These are phyloP conservation scores for Neocrepidodera transversa DNA, from an alignment of 2,888 invertebrate species.

Conservation along the genomic window DNA sequence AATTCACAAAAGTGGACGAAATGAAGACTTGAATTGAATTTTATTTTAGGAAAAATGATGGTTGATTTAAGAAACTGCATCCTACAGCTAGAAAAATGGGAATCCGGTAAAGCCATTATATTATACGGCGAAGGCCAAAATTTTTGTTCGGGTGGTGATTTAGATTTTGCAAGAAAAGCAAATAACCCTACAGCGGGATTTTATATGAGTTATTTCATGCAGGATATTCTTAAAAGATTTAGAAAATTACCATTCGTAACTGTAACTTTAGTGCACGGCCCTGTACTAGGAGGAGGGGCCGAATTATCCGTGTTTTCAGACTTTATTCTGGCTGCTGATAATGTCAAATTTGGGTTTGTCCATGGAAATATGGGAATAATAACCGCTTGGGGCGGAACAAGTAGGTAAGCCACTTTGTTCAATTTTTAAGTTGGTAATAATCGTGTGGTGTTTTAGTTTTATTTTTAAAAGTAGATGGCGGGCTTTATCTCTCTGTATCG, in stretches of 20 bases:
- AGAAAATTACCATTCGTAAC: slow-evolving; percentile 49
- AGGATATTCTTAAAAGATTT: slow-evolving; percentile 46
- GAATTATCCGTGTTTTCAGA: slow-evolving; percentile 53
- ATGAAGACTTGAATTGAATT: no score
- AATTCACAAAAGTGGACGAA: no score
- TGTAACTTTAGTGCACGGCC: slow-evolving; percentile 50
- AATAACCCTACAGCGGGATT: slow-evolving; percentile 46
- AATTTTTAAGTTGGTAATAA: no score
- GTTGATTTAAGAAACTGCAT: slow-evolving; percentile 51
- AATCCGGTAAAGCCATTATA: slow-evolving; percentile 53
- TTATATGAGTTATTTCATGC: slow-evolving; percentile 52
- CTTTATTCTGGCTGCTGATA: slow-evolving; percentile 49
- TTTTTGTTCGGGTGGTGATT: slow-evolving; percentile 55
- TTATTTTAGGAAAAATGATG: slow-evolving; percentile 53
- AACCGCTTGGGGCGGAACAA: slow-evolving; percentile 55
- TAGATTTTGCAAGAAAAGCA: slow-evolving; percentile 48
- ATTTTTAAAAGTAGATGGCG: no score
- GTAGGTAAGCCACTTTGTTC: slow-evolving; percentile 50
- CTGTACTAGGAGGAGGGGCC: slow-evolving; percentile 53
- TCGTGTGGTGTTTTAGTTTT: no score
- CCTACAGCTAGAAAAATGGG: slow-evolving; percentile 50
- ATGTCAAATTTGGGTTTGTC: slow-evolving; percentile 52
- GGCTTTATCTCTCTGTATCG: no score
- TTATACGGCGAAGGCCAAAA: slow-evolving; percentile 49
- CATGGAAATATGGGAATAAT: slow-evolving; percentile 55